These are phyloP conservation scores for Isaurus tuberculatus DNA, from an alignment of 92 coral and sea anemone genomes.

Conservation along the genomic window DNA sequence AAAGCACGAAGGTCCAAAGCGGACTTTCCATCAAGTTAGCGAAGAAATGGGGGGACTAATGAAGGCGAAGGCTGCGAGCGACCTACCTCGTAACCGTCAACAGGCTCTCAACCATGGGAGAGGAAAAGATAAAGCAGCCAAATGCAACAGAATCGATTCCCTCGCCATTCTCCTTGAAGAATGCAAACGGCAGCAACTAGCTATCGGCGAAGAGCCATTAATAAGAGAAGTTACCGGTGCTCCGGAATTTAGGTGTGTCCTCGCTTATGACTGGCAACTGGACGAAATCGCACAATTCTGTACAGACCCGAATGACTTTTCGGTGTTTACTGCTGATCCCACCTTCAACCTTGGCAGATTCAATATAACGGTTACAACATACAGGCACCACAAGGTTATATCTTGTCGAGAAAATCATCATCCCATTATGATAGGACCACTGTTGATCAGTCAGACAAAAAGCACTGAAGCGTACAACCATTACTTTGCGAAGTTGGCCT, in stretches of 20 bases:
- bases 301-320: conserved; percentile 24
- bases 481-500: conserved; percentile 52
- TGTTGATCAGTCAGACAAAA: conserved; percentile 63
- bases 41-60: conserved; percentile 56
- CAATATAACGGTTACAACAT: conserved; percentile 60
- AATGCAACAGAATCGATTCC: conserved; percentile 26
- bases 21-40: conserved; percentile 51
- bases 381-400: conserved; percentile 40
- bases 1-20: conserved; percentile 46
- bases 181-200: conserved; percentile 20
- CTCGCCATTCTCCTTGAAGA: conserved; percentile 17
- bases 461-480: conserved; percentile 58
- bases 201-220: conserved; percentile 21
- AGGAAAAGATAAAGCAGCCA: conserved; percentile 20
- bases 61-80: conserved; percentile 57
- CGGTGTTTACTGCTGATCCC: conserved; percentile 38
- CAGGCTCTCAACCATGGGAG: conserved; percentile 44
- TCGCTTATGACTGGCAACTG: conserved; percentile 49
- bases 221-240: conserved; percentile 35
- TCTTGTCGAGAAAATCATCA: conserved; percentile 45
- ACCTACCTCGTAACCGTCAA: conserved; percentile 60
- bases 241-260: conserved; percentile 47
- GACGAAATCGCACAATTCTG: conserved; percentile 35
- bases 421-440: conserved; percentile 67
- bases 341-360: conserved; percentile 68